Conservation (phyloP, 2,113 vertebrate species). For the Ellobius talpinus region DNA sequence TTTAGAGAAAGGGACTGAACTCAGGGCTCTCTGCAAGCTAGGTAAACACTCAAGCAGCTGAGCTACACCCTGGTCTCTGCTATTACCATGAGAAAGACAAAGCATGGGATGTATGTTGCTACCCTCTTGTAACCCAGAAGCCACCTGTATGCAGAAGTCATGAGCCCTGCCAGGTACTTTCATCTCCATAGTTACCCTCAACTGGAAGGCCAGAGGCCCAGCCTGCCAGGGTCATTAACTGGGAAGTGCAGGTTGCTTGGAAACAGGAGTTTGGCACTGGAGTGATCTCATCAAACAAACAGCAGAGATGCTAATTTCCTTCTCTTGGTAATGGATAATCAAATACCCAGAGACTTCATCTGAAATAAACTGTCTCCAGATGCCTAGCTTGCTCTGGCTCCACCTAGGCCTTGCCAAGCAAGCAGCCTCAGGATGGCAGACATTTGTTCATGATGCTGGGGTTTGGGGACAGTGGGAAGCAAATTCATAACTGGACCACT, state of each 20-base stretch:
- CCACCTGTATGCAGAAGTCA: background rate
- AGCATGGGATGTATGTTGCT: background rate
- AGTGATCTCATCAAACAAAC: constrained; percentile 80
- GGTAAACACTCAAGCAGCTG: background rate
- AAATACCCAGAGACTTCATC: constrained; percentile 66
- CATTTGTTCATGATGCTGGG: background rate
- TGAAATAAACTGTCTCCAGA: constrained; percentile 70
- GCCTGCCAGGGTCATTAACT: constrained; percentile 29
- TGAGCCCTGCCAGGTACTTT: background rate
- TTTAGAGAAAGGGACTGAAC: background rate
- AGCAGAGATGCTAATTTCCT: constrained; percentile 77
- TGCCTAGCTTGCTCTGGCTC: background rate
- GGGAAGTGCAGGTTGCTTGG: constrained; percentile 76
- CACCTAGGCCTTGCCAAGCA: background rate
- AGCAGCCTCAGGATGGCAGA: background rate
- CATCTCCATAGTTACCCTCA: background rate
- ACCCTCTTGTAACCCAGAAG: background rate
- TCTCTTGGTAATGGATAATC: constrained; percentile 71
- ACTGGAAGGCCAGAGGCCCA: background rate
- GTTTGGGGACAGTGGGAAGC: background rate
- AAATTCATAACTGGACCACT: background rate
- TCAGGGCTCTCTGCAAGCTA: too few relatives aligned
- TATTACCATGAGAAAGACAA: background rate
- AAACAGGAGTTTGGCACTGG: constrained; percentile 72
- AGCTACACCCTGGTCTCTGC: background rate